Percentiles rank a stretch among this genome's conserved stretches.
These are phyloP conservation scores for Prietella phreatophila DNA, from an alignment of 2,113 vertebrate species.

Conservation along the genomic window DNA sequence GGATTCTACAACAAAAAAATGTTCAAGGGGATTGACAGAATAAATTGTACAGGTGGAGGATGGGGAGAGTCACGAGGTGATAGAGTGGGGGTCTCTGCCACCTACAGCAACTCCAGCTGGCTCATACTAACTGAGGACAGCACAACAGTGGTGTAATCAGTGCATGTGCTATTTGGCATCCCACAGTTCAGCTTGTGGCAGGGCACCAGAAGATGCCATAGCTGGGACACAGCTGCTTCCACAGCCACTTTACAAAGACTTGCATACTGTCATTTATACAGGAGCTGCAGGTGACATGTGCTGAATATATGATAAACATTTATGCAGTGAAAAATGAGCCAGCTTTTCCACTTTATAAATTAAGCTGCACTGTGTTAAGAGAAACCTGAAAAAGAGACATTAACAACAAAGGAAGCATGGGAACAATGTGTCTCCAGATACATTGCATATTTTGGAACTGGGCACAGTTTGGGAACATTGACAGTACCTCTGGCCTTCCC, in stretches of 20 bases:
- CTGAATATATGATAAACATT: constrained; percentile 4
- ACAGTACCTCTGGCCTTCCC: constrained; percentile 36
- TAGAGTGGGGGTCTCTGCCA: not conserved
- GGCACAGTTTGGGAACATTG: constrained; percentile 7
- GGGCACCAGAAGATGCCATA: constrained; percentile 56
- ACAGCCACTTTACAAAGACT: constrained; percentile 8
- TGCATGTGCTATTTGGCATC: constrained; percentile 36
- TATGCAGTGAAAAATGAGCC: not conserved
- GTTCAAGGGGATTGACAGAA: not conserved
- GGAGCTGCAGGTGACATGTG: not conserved
- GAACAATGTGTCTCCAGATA: constrained; percentile 3
- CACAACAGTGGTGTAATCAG: constrained; percentile 34
- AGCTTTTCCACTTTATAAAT: not conserved
- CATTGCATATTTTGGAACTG: not conserved
- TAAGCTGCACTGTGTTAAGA: not conserved
- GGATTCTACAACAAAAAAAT: not conserved
- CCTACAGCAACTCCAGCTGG: constrained; percentile 6
- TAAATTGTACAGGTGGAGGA: constrained; percentile 25
- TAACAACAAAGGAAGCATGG: not conserved
- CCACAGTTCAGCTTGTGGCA: constrained; percentile 31
- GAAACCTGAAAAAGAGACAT: not conserved
- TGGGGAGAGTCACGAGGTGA: not conserved
- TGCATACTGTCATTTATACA: not conserved
- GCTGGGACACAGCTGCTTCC: constrained; percentile 31
- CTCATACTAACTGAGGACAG: not conserved